Evolutionary conservation across 2,797 vertebrate species (phyloP).

Genomic region (Aplochiton taeniatus): DNA sequence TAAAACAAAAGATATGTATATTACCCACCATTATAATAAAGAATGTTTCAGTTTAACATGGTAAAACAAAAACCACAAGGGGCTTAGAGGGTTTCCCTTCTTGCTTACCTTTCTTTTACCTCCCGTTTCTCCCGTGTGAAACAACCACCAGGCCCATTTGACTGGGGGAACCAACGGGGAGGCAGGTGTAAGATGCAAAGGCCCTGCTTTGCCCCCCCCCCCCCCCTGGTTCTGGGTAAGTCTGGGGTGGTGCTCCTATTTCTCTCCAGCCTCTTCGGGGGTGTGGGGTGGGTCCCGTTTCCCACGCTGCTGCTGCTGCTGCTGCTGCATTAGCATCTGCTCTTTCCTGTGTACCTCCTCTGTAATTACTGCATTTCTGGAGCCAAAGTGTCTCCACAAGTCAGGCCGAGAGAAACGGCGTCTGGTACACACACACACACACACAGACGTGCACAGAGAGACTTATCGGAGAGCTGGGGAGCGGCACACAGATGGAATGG

Average conservation of each 20-base stretch:
- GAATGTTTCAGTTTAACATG: conserved; percentile 74
- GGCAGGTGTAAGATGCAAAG: conserved; percentile 71
- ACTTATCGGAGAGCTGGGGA: conserved; percentile 62
- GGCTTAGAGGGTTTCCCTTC: conserved; percentile 60
- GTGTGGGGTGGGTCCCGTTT: no score
- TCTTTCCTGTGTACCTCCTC: no score
- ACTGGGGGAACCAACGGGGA: conserved; percentile 58
- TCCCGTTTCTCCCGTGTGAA: conserved; percentile 77
- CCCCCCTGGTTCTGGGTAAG: conserved; percentile 71
- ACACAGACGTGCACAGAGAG: conserved; percentile 4
- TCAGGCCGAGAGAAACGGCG: no score
- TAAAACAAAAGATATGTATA: conserved; percentile 63
- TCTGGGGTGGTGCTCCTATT: conserved; percentile 68
- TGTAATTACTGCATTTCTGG: no score
- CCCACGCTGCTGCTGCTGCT: no score
- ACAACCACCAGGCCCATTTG: conserved; percentile 72
- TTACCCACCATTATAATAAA: conserved; percentile 75
- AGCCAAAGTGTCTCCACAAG: no score
- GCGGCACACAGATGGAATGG: conserved; percentile 74
- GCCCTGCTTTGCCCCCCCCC: conserved; percentile 62
- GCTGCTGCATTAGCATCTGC: no score
- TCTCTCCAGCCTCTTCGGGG: conserved; percentile 68
- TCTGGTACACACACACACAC: conserved; percentile 2
- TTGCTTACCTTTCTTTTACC: conserved; percentile 65
- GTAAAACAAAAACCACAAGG: conserved; percentile 65